Conservation (phyloP, 2,113 vertebrate genomes). For the Tyto alba region DNA sequence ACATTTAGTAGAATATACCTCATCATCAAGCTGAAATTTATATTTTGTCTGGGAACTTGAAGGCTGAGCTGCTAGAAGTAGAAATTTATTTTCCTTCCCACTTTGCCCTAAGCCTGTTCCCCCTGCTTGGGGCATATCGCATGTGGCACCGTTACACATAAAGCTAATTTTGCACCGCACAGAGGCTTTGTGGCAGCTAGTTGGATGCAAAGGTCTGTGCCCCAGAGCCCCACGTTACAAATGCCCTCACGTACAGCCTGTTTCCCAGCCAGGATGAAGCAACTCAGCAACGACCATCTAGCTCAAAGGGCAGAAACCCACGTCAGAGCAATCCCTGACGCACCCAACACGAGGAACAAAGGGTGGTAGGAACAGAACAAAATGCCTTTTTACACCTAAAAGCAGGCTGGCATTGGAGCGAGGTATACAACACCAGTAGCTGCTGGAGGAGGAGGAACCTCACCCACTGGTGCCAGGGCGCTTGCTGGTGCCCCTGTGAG, state of each 20-base stretch:
- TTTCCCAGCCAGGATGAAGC: background rate
- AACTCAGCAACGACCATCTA: background rate
- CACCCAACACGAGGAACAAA: background rate
- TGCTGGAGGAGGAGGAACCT: background rate
- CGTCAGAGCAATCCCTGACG: background rate
- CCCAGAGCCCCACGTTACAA: background rate
- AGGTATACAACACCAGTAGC: background rate
- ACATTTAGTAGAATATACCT: background rate
- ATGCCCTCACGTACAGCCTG: background rate
- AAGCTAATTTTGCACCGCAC: background rate
- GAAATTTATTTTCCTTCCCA: background rate
- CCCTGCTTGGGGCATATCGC: background rate
- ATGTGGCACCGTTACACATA: fast-evolving
- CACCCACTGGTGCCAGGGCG: background rate
- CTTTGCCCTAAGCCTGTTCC: fast-evolving
- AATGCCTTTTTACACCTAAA: background rate
- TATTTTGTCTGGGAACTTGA: background rate
- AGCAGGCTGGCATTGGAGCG: background rate
- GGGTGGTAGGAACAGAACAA: background rate
- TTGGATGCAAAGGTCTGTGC: background rate
- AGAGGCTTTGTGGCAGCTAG: background rate
- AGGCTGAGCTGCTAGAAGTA: background rate
- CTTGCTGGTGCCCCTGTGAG: background rate
- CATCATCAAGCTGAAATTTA: background rate
- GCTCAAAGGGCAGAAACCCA: background rate